Evolutionary conservation across 2,888 invertebrate genomes (phyloP), one percentile per base, ranked within the genome.

Genomic region (Caenorhabditis wallacei): DNA sequence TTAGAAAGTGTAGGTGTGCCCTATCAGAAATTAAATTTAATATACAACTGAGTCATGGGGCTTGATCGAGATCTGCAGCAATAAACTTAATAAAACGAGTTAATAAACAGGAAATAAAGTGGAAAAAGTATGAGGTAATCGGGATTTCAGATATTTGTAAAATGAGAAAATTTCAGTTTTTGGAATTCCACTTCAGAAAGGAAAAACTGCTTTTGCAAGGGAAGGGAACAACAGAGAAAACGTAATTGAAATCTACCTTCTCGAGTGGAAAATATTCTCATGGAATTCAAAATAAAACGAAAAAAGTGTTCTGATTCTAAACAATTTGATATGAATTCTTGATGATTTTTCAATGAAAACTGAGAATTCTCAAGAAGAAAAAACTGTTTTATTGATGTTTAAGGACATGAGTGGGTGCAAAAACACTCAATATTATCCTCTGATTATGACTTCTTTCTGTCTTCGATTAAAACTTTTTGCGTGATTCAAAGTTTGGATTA

Each of bases 371-470:
- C 26, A 26, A 26, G 30, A 13, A 61, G n/a, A n/a, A 43, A 26
- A 40, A 1, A 40, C 22, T 11, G 22, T n/a, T 59, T 59, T 59
- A 20, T 1, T 37, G 20, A 18, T 40, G 11, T 20, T 18, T 59
- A 10, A 13, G 40, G 20, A 8, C 40, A 46, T n/a, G 61, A 46
- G 61, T 61, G 61, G 61, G 61, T 61, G 61, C 61, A 61, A 26
- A n/a, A 46, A 16, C 2, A 16, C 61, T 61, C 26, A 43, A 16
- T 16, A 1, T 22, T 40, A 61, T 61, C 61, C n/a, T 16, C 43
- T 3, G 61, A 61, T 61, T 61, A 43, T 61, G 61, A 61, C 61
- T 61, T 61, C 61, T 61, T 61, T 46, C 11, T n/a, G 61, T 24
- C 20, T 40, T 61, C 40, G 18, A 20, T 0, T 40, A 61, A 61